These are phyloP conservation scores for Bilobella aurantiaca DNA, from an alignment of 1,140 invertebrate genomes.

Conservation along the genomic window DNA sequence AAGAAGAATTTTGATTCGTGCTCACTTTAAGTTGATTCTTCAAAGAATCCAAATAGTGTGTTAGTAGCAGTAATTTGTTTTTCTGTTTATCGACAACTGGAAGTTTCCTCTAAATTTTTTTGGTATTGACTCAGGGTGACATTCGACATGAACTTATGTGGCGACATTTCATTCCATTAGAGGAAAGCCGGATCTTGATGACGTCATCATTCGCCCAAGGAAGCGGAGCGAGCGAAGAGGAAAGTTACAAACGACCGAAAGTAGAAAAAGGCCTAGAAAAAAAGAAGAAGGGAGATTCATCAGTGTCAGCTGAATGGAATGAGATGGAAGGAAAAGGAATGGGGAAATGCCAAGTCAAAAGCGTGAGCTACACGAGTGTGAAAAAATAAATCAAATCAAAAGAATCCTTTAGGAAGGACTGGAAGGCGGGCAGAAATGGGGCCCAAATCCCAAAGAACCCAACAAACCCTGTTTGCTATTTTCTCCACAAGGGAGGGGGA, in stretches of 20 bases:
- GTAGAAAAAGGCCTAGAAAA: neutral
- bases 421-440: neutral
- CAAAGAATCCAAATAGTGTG: no score
- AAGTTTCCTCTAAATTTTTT: no score
- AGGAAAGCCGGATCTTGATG: neutral
- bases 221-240: neutral
- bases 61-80: neutral
- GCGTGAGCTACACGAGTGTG: conserved; percentile 20
- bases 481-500: neutral
- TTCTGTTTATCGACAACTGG: neutral
- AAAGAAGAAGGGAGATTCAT: conserved; percentile 10
- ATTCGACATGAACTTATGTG: conserved; percentile 3
- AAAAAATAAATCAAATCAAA: conserved; percentile 26
- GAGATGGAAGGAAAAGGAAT: conserved; percentile 17
- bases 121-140: neutral
- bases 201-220: conserved; percentile 5
- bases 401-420: conserved; percentile 16
- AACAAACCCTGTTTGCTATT: conserved; percentile 1
- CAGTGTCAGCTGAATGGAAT: conserved; percentile 7
- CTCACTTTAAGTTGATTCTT: no score
- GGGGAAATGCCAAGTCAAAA: conserved; percentile 15
- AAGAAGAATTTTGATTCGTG: no score
- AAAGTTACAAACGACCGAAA: conserved; percentile 11
- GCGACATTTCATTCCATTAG: conserved; percentile 8
- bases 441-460: neutral